Base-by-base conservation (phyloP, 2,888 invertebrate genomes). In the Caenorhabditis sp. region DNA sequence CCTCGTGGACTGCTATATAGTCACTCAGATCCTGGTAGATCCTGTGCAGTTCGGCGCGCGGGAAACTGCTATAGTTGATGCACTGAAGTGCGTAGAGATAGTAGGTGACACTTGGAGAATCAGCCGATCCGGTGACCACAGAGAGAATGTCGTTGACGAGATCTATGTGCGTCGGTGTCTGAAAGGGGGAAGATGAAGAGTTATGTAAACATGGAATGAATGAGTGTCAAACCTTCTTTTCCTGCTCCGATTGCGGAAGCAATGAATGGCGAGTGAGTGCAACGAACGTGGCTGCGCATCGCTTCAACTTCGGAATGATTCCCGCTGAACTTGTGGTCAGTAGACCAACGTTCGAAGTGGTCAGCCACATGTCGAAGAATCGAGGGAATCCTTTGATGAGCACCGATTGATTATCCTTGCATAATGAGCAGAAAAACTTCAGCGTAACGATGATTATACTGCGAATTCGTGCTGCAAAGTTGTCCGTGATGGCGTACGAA, bases 401-500 rank as follows among this genome's bases (percentile, higher is more conserved):
- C 0, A 67, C 20, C 11, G 44, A 8, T 56, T 80, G 79, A 44
- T 80, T 79, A 18, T 28, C 37, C 62, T 47, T 55, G 26, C n/a
- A 53, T n/a, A 80, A n/a, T 0, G 58, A 58, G 32, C 64, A 55
- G 47, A 80, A 80, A 58, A 80, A 80, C 18, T 69, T 40, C 37
- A 80, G 35, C 20, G 47, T 22, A 1, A 58, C 37, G 6, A 74
- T 40, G 28, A 76, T 74, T 3, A 44, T 55, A 40, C 74, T 74
- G 18, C 80, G 69, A 28, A 74, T n/a, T n/a, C 24, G 62, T 1
- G 74, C 50, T 0, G 50, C 1, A 11, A 53, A 44, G 4, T 1
- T 8, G 26, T 65, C 60, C 13, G 28, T 40, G 26, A 70, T 28
- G 18, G 37, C 40, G 58, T 44, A 76, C 15, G 74, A 50, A 6